phyloP scores from a whole-genome alignment of 1,140 invertebrate species.

The Camponotus floridanus region DNA sequence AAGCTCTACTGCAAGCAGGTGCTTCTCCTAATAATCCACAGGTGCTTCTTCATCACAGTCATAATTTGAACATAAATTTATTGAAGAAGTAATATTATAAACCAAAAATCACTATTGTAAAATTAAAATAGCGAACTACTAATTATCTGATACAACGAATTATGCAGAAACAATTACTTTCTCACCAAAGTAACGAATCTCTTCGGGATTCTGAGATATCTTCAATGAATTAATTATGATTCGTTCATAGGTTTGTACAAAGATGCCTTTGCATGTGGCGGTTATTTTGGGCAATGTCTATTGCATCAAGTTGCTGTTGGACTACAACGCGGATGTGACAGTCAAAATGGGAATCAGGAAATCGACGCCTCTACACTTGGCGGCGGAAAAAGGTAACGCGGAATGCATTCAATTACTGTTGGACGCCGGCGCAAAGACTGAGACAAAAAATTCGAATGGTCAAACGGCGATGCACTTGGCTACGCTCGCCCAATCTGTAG shows the following conservation, averaged over 20 bases:
- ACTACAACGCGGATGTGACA: slow-evolving; percentile 91
- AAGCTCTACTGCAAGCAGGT: too few relatives aligned
- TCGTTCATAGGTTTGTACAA: slow-evolving; percentile 89
- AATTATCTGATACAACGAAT: not conserved
- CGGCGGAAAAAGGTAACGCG: slow-evolving; percentile 92
- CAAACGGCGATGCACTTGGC: slow-evolving; percentile 93
- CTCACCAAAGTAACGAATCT: slow-evolving; percentile 7
- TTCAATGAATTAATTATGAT: not conserved
- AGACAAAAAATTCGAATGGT: slow-evolving; percentile 89
- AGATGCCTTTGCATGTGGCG: slow-evolving; percentile 94
- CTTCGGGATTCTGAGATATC: slow-evolving; percentile 73
- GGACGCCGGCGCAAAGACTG: slow-evolving; percentile 89
- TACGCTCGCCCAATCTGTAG: slow-evolving; percentile 90
- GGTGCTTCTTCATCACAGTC: too few relatives aligned
- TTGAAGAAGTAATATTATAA: too few relatives aligned
- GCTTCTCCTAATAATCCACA: too few relatives aligned
- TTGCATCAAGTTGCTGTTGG: slow-evolving; percentile 90
- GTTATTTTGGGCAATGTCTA: slow-evolving; percentile 90
- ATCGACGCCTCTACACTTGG: slow-evolving; percentile 92
- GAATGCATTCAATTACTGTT: slow-evolving; percentile 91
- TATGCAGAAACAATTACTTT: slow-evolving; percentile 8
- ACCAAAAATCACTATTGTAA: slow-evolving; percentile 81
- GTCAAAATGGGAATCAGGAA: slow-evolving; percentile 89
- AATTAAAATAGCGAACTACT: not conserved
- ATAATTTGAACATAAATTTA: too few relatives aligned